Base-by-base conservation (phyloP, 2,113 vertebrate species). In the Diadophis punctatus region DNA sequence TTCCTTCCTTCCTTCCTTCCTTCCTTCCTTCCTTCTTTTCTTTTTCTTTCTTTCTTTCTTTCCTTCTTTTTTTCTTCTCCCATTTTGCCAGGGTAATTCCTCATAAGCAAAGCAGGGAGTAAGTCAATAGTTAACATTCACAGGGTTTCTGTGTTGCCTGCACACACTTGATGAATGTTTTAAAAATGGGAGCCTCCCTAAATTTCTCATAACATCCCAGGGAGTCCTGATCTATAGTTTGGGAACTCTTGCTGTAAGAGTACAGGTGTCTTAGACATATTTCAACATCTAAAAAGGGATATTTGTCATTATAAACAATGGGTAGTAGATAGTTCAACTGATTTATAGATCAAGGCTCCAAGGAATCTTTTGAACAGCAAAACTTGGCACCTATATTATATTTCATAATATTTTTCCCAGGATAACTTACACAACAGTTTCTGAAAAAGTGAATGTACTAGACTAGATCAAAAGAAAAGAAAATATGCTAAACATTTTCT, bases 401-500 rank as follows among this genome's bases (percentile, higher is more conserved):
- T 80, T 60, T 94, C 34, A 93, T 90, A 93, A 92, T 92, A 92
- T 30, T 48, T 93, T 93, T 90, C 93, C 92, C 94, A 93, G 92
- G 86, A 92, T 92, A 92, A 94, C 94, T 0, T 92, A 95, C 95
- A 96, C 93, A 39, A 58, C 52, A 93, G 55, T 92, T 25, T 11
- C 34, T 95, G 86, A 91, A 91, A 90, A 89, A 80, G 87, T 34
- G 96, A 95, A 90, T 95, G 86, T n/a, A 92, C 90, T 94, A 97
- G 95, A 91, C 84, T 93, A 97, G 96, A 97, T 94, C 95, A 97
- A 97, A 97, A 87, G 93, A 91, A 93, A 95, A 95, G 48, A 94
- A 93, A 95, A 93, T 52, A 11, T 0, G 93, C 95, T 93, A 95
- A 89, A 93, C 93, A 90, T 94, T 95, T 94, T 93, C 94, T 96